phyloP scores from a whole-genome alignment of 2,888 invertebrate genomes.

The Patella caerulea region DNA sequence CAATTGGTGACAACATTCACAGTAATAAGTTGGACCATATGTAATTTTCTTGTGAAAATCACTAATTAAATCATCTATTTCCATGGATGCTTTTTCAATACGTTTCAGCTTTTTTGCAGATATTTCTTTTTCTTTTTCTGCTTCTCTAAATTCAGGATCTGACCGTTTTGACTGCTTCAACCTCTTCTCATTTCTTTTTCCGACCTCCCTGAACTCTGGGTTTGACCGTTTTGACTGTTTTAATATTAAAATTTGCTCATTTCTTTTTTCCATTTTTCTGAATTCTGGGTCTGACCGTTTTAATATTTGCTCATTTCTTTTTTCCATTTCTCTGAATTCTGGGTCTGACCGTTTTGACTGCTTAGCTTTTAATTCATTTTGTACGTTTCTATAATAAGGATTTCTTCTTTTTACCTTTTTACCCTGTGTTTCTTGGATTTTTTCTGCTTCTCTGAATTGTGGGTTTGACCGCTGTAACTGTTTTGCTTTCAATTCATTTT shows the following conservation, averaged over 20 bases:
- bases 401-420: too few species aligned
- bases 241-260: background rate
- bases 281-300: background rate
- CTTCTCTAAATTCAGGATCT: background rate
- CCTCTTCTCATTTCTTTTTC: background rate
- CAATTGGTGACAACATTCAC: background rate
- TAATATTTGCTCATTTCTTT: background rate
- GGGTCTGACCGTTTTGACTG: background rate
- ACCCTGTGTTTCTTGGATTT: too few species aligned
- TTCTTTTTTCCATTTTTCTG: background rate
- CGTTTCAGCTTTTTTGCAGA: background rate
- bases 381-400: background rate
- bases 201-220: background rate
- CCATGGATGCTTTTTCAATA: background rate
- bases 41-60: background rate
- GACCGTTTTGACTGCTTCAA: background rate
- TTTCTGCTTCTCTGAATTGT: background rate
- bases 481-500: background rate
- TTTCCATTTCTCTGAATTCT: background rate
- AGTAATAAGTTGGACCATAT: background rate
- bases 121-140: background rate
- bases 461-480: background rate
- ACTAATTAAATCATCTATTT: background rate
- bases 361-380: background rate
- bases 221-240: background rate